Evolutionary conservation across 2,888 invertebrate species (phyloP).

Genomic region (Mallateleia sp.): DNA sequence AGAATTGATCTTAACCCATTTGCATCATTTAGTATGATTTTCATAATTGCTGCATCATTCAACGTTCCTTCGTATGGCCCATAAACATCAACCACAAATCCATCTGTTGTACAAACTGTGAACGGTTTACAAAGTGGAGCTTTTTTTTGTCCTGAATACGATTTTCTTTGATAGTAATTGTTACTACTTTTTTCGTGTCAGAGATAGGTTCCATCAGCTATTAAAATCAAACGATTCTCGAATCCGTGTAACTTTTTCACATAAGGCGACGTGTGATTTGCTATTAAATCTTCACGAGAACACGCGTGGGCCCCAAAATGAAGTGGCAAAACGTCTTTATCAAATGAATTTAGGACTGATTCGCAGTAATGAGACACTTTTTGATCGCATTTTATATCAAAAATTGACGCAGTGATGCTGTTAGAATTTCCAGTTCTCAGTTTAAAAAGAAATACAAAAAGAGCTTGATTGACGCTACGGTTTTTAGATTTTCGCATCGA

Average conservation of each 20-base stretch:
- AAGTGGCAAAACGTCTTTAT: conserved; percentile 2
- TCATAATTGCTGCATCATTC: conserved; percentile 17
- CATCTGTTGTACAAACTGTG: conserved; percentile 27
- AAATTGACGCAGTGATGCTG: conserved; percentile 19
- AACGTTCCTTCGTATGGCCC: conserved; percentile 11
- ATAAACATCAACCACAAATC: conserved; percentile 22
- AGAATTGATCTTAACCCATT: conserved; percentile 34
- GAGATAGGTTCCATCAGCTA: conserved; percentile 31
- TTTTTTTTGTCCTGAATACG: conserved; percentile 20
- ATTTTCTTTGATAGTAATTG: conserved; percentile 22
- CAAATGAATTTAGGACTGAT: conserved; percentile 24
- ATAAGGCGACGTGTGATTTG: conserved; percentile 10
- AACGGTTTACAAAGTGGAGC: conserved; percentile 1
- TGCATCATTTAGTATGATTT: not conserved
- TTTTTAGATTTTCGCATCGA: conserved; percentile 31
- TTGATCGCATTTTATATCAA: conserved; percentile 28
- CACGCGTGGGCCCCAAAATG: conserved; percentile 1
- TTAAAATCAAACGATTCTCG: conserved; percentile 6
- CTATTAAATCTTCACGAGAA: conserved; percentile 25
- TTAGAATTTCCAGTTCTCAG: conserved; percentile 35
- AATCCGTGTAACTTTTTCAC: conserved; percentile 22
- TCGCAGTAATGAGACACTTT: conserved; percentile 32
- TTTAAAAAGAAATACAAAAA: conserved; percentile 43
- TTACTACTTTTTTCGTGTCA: conserved; percentile 7
- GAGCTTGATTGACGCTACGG: conserved; percentile 33